These are phyloP conservation scores for Otus sunia DNA, from an alignment of 2,113 vertebrate species.

Conservation along the genomic window DNA sequence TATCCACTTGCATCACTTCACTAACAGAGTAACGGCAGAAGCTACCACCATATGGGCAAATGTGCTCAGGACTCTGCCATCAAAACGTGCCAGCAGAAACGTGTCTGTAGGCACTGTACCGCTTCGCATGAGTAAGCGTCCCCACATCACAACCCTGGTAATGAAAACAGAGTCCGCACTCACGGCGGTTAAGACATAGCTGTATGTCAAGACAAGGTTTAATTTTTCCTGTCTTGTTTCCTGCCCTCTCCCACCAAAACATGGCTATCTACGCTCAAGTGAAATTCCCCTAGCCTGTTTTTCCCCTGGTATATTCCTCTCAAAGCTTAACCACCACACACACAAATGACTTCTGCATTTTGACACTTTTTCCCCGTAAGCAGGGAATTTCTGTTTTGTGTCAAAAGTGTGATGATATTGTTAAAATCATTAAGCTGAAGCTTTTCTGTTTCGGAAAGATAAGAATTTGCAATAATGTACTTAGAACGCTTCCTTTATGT, in stretches of 20 bases:
- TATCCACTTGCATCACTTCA: neutral
- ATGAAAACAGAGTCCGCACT: neutral
- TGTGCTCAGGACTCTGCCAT: neutral
- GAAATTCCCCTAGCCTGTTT: neutral
- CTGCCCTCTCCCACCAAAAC: neutral
- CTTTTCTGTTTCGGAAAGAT: neutral
- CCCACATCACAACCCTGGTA: neutral
- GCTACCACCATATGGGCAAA: neutral
- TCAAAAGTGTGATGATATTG: neutral
- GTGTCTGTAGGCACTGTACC: neutral
- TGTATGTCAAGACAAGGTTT: rapidly evolving
- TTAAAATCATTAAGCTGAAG: neutral
- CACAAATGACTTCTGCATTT: neutral
- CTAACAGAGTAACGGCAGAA: neutral
- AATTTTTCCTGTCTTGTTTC: neutral
- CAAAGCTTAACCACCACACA: neutral
- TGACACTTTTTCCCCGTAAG: neutral
- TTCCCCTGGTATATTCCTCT: neutral
- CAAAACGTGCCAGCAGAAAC: neutral
- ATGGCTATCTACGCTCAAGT: rapidly evolving
- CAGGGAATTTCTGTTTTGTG: neutral
- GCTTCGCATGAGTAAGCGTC: rapidly evolving
- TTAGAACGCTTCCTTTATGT: neutral
- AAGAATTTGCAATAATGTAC: neutral
- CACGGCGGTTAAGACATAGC: neutral